Evolutionary conservation across 23 tunicate species (phyloP), one percentile per base, ranked within the genome.

Genomic region (Clavelina lepadiformis): DNA sequence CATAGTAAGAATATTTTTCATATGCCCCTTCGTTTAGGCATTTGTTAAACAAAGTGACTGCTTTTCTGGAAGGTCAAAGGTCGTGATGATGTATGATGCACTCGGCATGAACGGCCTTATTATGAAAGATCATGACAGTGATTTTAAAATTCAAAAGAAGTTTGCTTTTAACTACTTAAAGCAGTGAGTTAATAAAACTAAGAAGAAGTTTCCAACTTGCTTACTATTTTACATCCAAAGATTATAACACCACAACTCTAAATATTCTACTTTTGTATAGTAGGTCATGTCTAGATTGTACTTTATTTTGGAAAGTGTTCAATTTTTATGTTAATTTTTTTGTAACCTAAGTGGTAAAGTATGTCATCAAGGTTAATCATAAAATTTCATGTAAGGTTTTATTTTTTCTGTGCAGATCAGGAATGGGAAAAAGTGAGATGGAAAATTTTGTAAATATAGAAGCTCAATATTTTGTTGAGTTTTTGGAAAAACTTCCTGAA

Each of bases 31-130:
- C 2, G 2, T 51, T 11, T 52, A 71, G 76, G 76, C 76, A 13
- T 56, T 53, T 1, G 76, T 71, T 4, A 71, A 71, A 35, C 76
- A 71, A 71, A 56, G 64, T 36, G 18, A 35, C 15, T 20, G 7
- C 15, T 71, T 71, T 56, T 71, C 76, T 5, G 65, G 76, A 19
- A 64, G 76, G 23, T 65, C 63, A 13, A 35, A 35, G 13, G 36
- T 71, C 5, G 33, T 19, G 28, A 21, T 71, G 1, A 55, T 35
- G 53, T 55, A 71, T 22, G 64, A 71, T 55, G 76, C 56, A 22
- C 49, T 56, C 2, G 64, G 31, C 32, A 8, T 36, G 1, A 33
- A 71, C 31, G 76, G 76, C 13, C 38, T 71, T 33, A 71, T 34
- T 23, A 55, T 34, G 27, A 26, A 28, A 20, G 76, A 71, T 56